phyloP scores from a whole-genome alignment of 2,888 invertebrate genomes.

The Celastrina argiolus region DNA sequence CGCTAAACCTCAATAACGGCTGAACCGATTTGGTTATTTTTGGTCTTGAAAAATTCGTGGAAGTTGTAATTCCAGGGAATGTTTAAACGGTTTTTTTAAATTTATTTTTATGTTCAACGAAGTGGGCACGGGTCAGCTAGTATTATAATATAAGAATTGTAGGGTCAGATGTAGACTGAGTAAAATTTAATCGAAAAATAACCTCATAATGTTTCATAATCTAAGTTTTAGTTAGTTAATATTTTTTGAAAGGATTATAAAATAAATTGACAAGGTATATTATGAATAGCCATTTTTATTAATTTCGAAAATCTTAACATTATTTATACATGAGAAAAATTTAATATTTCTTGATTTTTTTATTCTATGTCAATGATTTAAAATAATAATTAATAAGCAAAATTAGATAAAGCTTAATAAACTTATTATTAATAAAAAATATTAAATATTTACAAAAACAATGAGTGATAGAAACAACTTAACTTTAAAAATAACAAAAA shows the following conservation, averaged over 20 bases:
- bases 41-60: too few relatives aligned
- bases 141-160: too few relatives aligned
- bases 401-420: constrained; percentile 52
- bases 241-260: not conserved
- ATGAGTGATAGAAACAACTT: constrained; percentile 54
- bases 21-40: too few relatives aligned
- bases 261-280: not conserved
- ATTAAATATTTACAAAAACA: constrained; percentile 71
- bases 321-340: constrained; percentile 66
- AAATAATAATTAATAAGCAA: constrained; percentile 45
- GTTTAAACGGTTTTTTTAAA: too few relatives aligned
- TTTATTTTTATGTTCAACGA: too few relatives aligned
- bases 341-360: constrained; percentile 59
- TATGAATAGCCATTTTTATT: constrained; percentile 19
- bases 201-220: too few relatives aligned
- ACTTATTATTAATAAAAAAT: constrained; percentile 55
- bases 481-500: constrained; percentile 59
- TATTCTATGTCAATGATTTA: constrained; percentile 51
- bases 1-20: too few relatives aligned
- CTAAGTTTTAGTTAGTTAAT: not conserved
- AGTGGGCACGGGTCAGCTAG: too few relatives aligned
- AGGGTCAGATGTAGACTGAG: too few relatives aligned
- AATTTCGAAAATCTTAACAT: constrained; percentile 64
- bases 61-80: too few relatives aligned
- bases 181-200: too few relatives aligned